Evolutionary conservation across 35 echinoderm and acorn worm species (phyloP), one percentile per base, ranked within the genome.

Genomic region (Lytechinus variegatus): DNA sequence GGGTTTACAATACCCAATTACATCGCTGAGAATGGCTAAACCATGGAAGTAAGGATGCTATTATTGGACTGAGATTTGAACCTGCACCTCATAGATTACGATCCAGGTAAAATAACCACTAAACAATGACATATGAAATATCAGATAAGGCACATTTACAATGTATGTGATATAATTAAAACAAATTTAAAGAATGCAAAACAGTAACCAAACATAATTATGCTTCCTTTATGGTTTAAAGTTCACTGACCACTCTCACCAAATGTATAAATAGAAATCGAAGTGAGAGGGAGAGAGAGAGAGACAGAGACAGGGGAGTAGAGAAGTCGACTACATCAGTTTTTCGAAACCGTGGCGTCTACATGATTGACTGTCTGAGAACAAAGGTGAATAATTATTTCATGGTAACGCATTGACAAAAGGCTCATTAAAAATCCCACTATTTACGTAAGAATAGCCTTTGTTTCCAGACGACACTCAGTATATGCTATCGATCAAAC

Each of bases 341-440:
- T 79, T 7, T 79, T 9, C 33, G 13, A 71, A 79, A 79, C 66
- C 4, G 6, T 79, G 66, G 19, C 66, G 66, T 79, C 66, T 79
- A 4, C 16, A n/a, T n/a, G 16, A 79, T 79, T 79, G 66, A 79
- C 66, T 79, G 19, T 79, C 66, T 79, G 2, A 6, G 66, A 79
- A 79, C 66, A 79, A 79, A 79, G 66, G n/a, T 79, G 66, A 79
- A 79, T 79, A n/a, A 79, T 79, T 79, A 79, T 79, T 79, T 79
- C 66, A 8, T 24, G 66, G 66, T n/a, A 79, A 44, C n/a, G 19
- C 66, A 79, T 24, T 7, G 16, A 79, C 66, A 79, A 79, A 79
- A 79, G 66, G 3, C 66, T 79, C 19, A 79, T 79, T 79, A 79
- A 79, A 79, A 6, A 24, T 24, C 66, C 4, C 8, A 79, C 66